A percentile compares a stretch with the other conserved stretches of the same genome.
phyloP scores from a whole-genome alignment of 2,888 invertebrate genomes.

The Atherix ibis region DNA sequence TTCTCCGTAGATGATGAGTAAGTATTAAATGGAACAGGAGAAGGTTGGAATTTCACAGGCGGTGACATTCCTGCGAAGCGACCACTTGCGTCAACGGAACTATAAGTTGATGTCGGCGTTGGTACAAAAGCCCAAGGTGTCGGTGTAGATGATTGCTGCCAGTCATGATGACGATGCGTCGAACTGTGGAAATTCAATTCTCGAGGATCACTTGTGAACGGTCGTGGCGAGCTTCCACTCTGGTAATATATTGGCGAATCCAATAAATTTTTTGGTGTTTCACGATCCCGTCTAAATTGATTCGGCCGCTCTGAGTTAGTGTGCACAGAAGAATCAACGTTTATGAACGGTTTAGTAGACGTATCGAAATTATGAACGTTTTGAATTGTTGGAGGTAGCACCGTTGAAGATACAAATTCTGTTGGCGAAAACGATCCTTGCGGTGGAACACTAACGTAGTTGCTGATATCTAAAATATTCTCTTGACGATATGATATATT shows the following conservation, averaged over 20 bases:
- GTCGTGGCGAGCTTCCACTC: slow-evolving; percentile 38
- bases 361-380: slow-evolving; percentile 9
- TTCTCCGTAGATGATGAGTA: slow-evolving; percentile 23
- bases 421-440: slow-evolving; percentile 9
- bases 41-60: slow-evolving; percentile 17
- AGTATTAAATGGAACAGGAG: slow-evolving; percentile 4
- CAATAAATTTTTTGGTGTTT: slow-evolving; percentile 32
- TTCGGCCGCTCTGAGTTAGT: slow-evolving; percentile 10
- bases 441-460: slow-evolving; percentile 9
- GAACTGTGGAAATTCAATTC: slow-evolving; percentile 19
- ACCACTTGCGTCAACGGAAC: slow-evolving; percentile 28
- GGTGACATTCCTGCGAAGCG: slow-evolving; percentile 25
- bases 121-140: slow-evolving; percentile 17
- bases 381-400: slow-evolving; percentile 4
- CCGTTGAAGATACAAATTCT: background rate
- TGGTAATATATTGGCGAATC: slow-evolving; percentile 43
- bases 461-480: slow-evolving; percentile 11
- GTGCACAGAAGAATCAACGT: slow-evolving; percentile 14
- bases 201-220: slow-evolving; percentile 33
- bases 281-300: slow-evolving; percentile 16
- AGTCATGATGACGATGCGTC: slow-evolving; percentile 8
- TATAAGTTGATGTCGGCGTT: slow-evolving; percentile 27
- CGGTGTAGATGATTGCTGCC: slow-evolving; percentile 12
- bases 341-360: slow-evolving; percentile 10
- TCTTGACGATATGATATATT: slow-evolving; percentile 13